Percentiles rank a stretch among this genome's conserved stretches.
Conservation (phyloP, 2,888 invertebrate genomes). For the Cremastinae sp. region DNA sequence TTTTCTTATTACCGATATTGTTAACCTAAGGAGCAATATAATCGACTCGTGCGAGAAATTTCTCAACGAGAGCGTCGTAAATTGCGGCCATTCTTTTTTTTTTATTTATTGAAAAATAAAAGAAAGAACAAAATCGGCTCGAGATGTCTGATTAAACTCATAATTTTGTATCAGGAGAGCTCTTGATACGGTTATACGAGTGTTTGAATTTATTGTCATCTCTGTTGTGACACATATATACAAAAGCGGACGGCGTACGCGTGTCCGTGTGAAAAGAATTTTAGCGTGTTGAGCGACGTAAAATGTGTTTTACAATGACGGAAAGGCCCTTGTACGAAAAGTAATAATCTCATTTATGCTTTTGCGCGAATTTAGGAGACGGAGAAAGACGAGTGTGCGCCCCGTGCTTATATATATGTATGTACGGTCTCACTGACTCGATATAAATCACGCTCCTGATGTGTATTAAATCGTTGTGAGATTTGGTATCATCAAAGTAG, state of each 20-base stretch:
- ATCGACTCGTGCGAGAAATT: conserved; percentile 1
- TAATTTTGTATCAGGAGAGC: not conserved
- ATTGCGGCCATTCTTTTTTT: conserved; percentile 10
- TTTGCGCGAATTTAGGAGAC: conserved; percentile 34
- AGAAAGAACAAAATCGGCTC: conserved; percentile 5
- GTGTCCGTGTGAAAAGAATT: conserved; percentile 36
- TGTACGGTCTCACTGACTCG: conserved; percentile 11
- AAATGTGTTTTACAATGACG: conserved; percentile 66
- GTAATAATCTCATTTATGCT: conserved; percentile 54
- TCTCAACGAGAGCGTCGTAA: not conserved
- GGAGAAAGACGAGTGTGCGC: too few relatives aligned
- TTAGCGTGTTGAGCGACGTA: conserved; percentile 41
- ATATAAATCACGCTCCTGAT: conserved; percentile 65
- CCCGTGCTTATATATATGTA: too few relatives aligned
- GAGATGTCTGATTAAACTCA: not conserved
- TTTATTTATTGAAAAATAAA: conserved; percentile 16
- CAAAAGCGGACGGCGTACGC: not conserved
- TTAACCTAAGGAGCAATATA: conserved; percentile 14
- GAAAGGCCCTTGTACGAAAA: conserved; percentile 63
- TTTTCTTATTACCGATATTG: conserved; percentile 25
- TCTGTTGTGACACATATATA: not conserved
- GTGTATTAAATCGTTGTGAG: conserved; percentile 3
- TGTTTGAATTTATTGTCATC: conserved; percentile 13
- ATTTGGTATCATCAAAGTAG: conserved; percentile 44
- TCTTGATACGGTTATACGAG: conserved; percentile 12